Evolutionary conservation across 2,797 vertebrate species (phyloP), one percentile per base, ranked within the genome.

Genomic region (Chromis chromis): DNA sequence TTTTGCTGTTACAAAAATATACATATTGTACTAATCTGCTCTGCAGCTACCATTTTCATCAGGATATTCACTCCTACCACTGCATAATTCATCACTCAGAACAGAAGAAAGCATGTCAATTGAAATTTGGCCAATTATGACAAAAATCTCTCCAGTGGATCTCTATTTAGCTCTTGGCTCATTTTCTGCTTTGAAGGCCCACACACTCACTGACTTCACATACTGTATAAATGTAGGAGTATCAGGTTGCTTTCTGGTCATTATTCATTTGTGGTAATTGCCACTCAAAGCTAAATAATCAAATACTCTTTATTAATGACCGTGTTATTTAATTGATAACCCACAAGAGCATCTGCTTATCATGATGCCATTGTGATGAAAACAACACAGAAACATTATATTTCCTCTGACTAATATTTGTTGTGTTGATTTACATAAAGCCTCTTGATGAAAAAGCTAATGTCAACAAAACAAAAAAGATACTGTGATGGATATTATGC

Each of bases 51-150:
- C 48, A 25, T 81, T 85, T 83, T 86, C 71, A 86, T 86, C 82
- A 71, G 61, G 36, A 64, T 28, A 50, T 67, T 84, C 67, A 72
- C 78, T 86, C 84, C 65, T 60, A 25, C 72, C 73, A 58, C 66
- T 91, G 87, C 87, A 90, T 90, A 83, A 92, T 91, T 91, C 60
- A 93, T 78, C 57, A 72, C 55, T 74, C 76, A 50, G 55, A 74
- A 76, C 64, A 72, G 65, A 83, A 68, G 53, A 86, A 79, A 87
- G 56, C 62, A 63, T 69, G 78, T 82, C 75, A 71, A 81, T 82
- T 87, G 73, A 88, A 82, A 83, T 88, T 48, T 82, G 49, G 74
- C 65, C 78, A 80, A 79, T 86, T 83, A 78, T 81, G 74, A 81
- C 55, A 78, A 68, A 85, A 84, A 72, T 80, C 44, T 85, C 67